Evolutionary conservation across 2,113 vertebrate species (phyloP), one percentile per base, ranked within the genome.

Genomic region (Hippocampus zosterae): DNA sequence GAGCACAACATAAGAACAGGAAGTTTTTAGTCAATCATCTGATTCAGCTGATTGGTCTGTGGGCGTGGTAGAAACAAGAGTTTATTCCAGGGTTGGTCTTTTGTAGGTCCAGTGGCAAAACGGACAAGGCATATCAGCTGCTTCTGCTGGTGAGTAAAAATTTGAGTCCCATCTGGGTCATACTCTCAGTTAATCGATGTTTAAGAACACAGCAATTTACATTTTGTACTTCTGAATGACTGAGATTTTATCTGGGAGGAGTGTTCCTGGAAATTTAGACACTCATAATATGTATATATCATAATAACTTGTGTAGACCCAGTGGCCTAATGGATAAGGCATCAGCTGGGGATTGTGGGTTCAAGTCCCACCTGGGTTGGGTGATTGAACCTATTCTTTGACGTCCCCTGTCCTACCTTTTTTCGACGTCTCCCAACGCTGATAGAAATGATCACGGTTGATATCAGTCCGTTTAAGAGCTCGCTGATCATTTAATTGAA

Each of bases 311-410:
- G 6, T 37, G 33, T 37, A 5, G 94, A 95, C 95, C 94, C 94
- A 97, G 96, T 98, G 96, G 96, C 96, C 96, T 97, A 98, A 98
- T 98, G 96, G 96, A 98, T 96, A 98, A 98, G 96, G 96, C 95
- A 98, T 94, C 94, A 95, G 96, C 96, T 95, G 94, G 94, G 95
- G 95, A 96, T 96, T 97, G 95, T 96, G 95, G 95, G 95, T 96
- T 96, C 94, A 94, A 96, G 95, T 97, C 95, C 95, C 95, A 97
- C 94, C 95, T 96, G 95, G 95, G 95, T 97, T 37, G 5, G 5
- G 5, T 6, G 33, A 37, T 37, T 37, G 5, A 37, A 37, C 25
- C 29, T 33, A 4, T 3, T 33, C 29, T 33, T 33, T 5, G 29
- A 33, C 3, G 3, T 3, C 29, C 5, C 29, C 29, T 33, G 3